A percentile compares a stretch with the other conserved stretches of the same genome.
phyloP scores from a whole-genome alignment of 2,113 vertebrate species.

The Dermatemys mawii region DNA sequence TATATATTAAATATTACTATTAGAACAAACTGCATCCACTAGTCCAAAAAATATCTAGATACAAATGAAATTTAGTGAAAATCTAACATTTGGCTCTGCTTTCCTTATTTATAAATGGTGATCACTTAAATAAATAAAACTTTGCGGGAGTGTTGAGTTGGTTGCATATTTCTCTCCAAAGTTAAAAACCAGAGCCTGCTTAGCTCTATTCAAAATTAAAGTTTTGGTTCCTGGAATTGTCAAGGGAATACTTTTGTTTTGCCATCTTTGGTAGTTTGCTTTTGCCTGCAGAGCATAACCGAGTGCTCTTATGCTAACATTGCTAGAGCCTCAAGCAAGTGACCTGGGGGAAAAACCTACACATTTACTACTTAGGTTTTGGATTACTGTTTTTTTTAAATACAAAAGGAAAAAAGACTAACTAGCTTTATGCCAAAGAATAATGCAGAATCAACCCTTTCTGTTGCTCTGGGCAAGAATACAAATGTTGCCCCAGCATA shows the following conservation, averaged over 20 bases:
- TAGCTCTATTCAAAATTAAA: not conserved
- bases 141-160: not conserved
- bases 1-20: not conserved
- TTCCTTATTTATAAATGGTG: not conserved
- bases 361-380: not conserved
- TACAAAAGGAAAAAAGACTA: not conserved
- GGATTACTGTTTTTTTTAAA: not conserved
- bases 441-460: not conserved
- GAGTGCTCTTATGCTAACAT: not conserved
- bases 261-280: not conserved
- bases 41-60: not conserved
- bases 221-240: not conserved
- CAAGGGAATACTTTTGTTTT: not conserved
- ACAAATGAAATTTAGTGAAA: not conserved
- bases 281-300: not conserved
- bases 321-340: not conserved
- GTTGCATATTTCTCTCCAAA: not conserved
- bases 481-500: not conserved
- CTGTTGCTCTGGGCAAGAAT: not conserved
- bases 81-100: rapidly evolving
- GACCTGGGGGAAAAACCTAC: not conserved
- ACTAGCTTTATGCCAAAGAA: not conserved
- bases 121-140: not conserved
- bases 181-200: not conserved
- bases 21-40: not conserved